Evolutionary conservation across 2,888 invertebrate genomes (phyloP).

Genomic region (Idaea straminata): DNA sequence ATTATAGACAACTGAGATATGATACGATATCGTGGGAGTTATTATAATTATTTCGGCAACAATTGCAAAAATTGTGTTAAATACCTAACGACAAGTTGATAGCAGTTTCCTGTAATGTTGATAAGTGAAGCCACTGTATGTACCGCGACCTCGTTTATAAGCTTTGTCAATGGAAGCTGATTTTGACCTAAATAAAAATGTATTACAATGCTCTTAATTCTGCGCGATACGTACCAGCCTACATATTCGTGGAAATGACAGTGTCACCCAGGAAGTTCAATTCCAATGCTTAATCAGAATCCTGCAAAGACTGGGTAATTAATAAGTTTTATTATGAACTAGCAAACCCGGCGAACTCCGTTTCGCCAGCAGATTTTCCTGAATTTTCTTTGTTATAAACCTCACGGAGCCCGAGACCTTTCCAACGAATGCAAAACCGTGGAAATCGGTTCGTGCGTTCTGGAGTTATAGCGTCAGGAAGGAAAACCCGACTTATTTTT

Average conservation of each 20-base stretch:
- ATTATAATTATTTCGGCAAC: slow-evolving; percentile 73
- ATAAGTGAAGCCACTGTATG: slow-evolving; percentile 65
- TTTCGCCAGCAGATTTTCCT: too few relatives aligned
- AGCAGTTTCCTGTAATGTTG: slow-evolving; percentile 67
- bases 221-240: slow-evolving; percentile 26
- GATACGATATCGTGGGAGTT: slow-evolving; percentile 60
- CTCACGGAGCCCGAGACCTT: too few relatives aligned
- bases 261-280: slow-evolving; percentile 18
- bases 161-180: slow-evolving; percentile 74
- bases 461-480: too few relatives aligned
- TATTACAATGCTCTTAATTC: slow-evolving; percentile 46
- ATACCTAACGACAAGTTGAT: slow-evolving; percentile 75
- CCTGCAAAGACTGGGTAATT: slow-evolving; percentile 13
- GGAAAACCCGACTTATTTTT: too few relatives aligned
- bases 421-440: too few relatives aligned
- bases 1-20: slow-evolving; percentile 34
- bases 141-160: slow-evolving; percentile 70
- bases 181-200: slow-evolving; percentile 69
- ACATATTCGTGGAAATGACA: slow-evolving; percentile 22
- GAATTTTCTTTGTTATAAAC: too few relatives aligned
- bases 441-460: too few relatives aligned
- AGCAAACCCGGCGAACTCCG: too few relatives aligned
- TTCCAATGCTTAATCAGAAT: slow-evolving; percentile 27
- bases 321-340: background rate
- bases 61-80: slow-evolving; percentile 78